phyloP scores from a whole-genome alignment of 2,797 vertebrate species.

The Hybognathus amarus region DNA sequence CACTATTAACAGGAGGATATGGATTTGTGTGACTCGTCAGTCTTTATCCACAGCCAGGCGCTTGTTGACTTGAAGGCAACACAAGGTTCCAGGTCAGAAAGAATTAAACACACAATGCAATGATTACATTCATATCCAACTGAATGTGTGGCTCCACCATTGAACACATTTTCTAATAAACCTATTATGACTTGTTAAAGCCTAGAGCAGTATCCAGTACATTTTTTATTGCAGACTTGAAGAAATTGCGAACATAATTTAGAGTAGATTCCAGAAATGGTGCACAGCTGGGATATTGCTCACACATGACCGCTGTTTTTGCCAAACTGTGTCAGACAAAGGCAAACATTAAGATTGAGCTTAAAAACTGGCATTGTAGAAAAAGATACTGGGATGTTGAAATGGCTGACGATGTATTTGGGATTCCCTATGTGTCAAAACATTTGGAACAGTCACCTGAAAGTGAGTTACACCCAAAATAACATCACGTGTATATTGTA shows the following conservation, averaged over 20 bases:
- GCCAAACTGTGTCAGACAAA: constrained; percentile 11
- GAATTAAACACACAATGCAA: constrained; percentile 1
- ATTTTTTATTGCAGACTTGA: constrained; percentile 52
- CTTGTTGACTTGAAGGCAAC: not conserved
- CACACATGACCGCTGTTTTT: constrained; percentile 49
- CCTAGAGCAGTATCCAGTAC: constrained; percentile 56
- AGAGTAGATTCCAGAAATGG: constrained; percentile 33
- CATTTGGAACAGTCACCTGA: constrained; percentile 21
- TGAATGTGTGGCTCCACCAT: not conserved
- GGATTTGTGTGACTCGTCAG: too few relatives aligned
- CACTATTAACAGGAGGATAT: constrained; percentile 1
- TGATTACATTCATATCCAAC: not conserved
- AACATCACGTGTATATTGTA: not conserved
- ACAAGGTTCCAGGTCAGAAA: not conserved
- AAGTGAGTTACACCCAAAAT: constrained; percentile 36
- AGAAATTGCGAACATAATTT: constrained; percentile 26
- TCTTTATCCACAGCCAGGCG: not conserved
- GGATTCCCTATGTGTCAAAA: constrained; percentile 22
- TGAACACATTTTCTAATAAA: not conserved
- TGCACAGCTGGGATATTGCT: constrained; percentile 57
- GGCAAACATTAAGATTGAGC: constrained; percentile 17
- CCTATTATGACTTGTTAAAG: constrained; percentile 5
- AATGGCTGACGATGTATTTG: constrained; percentile 17
- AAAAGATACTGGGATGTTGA: constrained; percentile 1
- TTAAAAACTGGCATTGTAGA: constrained; percentile 23